Evolutionary conservation across 2,888 invertebrate species (phyloP).

Genomic region (Cecidostiba fungosa): DNA sequence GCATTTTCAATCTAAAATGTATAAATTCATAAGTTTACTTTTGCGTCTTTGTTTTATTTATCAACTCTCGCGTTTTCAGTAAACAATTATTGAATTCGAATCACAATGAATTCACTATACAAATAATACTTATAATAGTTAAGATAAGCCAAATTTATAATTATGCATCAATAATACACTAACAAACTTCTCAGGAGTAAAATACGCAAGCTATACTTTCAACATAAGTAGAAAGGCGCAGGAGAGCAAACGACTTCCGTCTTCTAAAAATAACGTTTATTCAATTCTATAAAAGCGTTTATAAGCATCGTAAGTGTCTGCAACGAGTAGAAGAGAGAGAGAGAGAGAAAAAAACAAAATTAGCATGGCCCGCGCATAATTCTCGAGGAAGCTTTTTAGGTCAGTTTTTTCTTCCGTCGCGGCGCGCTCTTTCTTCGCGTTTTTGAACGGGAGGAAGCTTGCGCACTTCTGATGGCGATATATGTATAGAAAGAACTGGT

Average conservation of each 20-base stretch:
- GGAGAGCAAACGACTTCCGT: background rate
- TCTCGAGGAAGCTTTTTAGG: conserved; percentile 43
- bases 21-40: no score
- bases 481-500: no score
- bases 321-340: background rate
- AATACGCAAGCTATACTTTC: background rate
- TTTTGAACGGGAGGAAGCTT: conserved; percentile 27
- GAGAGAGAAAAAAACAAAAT: no score
- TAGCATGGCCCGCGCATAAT: conserved; percentile 30
- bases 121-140: no score
- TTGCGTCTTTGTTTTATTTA: no score
- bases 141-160: no score
- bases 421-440: conserved; percentile 25
- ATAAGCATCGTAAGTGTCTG: background rate
- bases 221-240: background rate
- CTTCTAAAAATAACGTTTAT: conserved; percentile 40
- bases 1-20: no score
- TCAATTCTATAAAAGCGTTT: background rate
- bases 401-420: conserved; percentile 30
- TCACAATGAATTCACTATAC: no score
- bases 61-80: no score
- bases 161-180: no score
- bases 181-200: no score
- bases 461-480: background rate
- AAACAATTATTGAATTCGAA: no score